Evolutionary conservation across 2,113 vertebrate genomes (phyloP).

Genomic region (Hydropotes inermis): DNA sequence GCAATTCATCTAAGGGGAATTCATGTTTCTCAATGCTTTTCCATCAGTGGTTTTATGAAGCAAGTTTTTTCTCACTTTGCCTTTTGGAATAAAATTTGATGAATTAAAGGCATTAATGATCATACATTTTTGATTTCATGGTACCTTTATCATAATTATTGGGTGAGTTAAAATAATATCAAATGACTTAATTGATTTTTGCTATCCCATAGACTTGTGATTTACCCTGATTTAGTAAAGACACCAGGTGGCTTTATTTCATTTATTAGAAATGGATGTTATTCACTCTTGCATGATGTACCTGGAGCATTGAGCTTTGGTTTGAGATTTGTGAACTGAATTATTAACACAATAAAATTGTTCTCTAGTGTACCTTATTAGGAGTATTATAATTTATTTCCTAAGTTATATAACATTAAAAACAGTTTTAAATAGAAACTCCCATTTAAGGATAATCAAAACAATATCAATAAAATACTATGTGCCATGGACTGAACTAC

Average conservation of each 20-base stretch:
- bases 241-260: not conserved
- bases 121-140: not conserved
- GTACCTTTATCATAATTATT: conserved; percentile 15
- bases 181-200: not conserved
- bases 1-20: not conserved
- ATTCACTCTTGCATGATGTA: not conserved
- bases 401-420: not conserved
- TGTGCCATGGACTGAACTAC: not conserved
- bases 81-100: not conserved
- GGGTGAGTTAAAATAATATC: not conserved
- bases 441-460: not conserved
- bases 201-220: not conserved
- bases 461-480: not conserved
- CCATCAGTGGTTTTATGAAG: not conserved
- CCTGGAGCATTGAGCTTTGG: not conserved
- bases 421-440: not conserved
- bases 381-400: not conserved
- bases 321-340: not conserved
- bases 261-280: not conserved
- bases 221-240: not conserved
- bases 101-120: not conserved
- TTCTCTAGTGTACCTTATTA: not conserved
- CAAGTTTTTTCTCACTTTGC: not conserved
- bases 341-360: not conserved
- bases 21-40: not conserved